Base-by-base conservation (phyloP, 1,140 invertebrate genomes). In the Drosophila tani region DNA sequence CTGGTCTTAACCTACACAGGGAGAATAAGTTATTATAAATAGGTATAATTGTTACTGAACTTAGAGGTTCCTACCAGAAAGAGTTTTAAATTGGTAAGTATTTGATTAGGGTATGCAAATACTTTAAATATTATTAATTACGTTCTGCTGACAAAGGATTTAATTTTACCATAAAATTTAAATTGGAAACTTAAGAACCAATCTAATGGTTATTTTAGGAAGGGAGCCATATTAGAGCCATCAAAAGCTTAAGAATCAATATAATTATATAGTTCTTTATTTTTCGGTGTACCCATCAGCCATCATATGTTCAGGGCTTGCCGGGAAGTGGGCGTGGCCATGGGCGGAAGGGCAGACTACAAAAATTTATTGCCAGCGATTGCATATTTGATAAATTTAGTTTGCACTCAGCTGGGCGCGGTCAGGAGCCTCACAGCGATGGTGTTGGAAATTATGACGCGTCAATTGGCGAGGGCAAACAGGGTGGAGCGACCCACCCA, bases 321-420 rank as follows among this genome's bases (percentile, higher is more conserved):
- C 24, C 69, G 27, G 63, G 59, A 71, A 62, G 67, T 70, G 64
- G 76, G 68, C 62, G 74, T 55, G 56, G 41, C 24, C 27, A 12
- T 58, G 27, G 47, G 11, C 32, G 19, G 9, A 21, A 19, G 56
- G 51, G 56, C 32, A 35, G 32, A 9, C 41, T 51, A 41, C 19
- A 57, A 62, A 74, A 90, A 87, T 87, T 81, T 87, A 87, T 90
- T 68, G 59, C 84, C 85, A 69, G 66, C 86, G 80, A 88, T 81
- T 77, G 84, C 77, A 71, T 65, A 81, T 81, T 78, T 90, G 85
- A 87, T 87, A 87, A 88, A 87, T 88, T 90, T 81, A 81, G 59
- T 86, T 85, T 85, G 74, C 74, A 78, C 82, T 74, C 74, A 66
- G 53, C 77, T 56, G 64, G 81, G 70, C 41, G 45, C 67, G 56